These are phyloP conservation scores for Leptinotarsa rubiginosa DNA, from an alignment of 2,888 invertebrate species.

Conservation along the genomic window DNA sequence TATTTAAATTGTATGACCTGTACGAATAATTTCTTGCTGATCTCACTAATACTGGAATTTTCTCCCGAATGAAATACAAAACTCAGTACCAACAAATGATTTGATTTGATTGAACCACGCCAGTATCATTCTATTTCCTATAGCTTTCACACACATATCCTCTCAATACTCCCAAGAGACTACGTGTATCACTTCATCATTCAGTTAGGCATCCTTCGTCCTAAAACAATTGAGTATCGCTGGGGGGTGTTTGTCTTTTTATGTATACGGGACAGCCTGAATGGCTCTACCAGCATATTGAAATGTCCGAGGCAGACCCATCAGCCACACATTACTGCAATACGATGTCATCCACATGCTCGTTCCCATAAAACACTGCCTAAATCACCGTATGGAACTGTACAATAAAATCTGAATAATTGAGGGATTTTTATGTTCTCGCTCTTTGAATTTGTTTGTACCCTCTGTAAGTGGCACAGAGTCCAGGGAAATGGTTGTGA, in stretches of 20 bases:
- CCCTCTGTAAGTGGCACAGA: background rate
- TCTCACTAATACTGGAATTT: too few species aligned
- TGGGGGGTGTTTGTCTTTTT: slow-evolving; percentile 50
- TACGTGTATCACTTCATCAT: slow-evolving; percentile 1
- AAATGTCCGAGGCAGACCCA: slow-evolving; percentile 64
- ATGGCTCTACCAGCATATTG: slow-evolving; percentile 58
- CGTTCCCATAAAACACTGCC: slow-evolving; percentile 61
- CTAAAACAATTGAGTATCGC: slow-evolving; percentile 28
- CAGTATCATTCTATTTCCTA: too few species aligned
- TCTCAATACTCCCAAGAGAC: background rate
- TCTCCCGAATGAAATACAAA: too few species aligned
- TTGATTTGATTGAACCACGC: too few species aligned
- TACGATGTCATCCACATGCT: slow-evolving; percentile 62
- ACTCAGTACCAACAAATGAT: too few species aligned
- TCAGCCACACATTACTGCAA: slow-evolving; percentile 62
- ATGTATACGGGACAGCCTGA: slow-evolving; percentile 49
- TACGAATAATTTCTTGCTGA: too few species aligned
- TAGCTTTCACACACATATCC: too few species aligned
- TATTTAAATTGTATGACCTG: too few species aligned
- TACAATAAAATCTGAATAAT: slow-evolving; percentile 53
- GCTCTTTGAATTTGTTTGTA: slow-evolving; percentile 23
- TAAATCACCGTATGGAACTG: slow-evolving; percentile 55
- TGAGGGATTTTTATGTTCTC: slow-evolving; percentile 39
- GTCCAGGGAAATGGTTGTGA: background rate
- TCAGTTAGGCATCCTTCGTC: background rate